Evolutionary conservation across 2,113 vertebrate genomes (phyloP).

Genomic region (Sinocyclocheilus rhinocerous): DNA sequence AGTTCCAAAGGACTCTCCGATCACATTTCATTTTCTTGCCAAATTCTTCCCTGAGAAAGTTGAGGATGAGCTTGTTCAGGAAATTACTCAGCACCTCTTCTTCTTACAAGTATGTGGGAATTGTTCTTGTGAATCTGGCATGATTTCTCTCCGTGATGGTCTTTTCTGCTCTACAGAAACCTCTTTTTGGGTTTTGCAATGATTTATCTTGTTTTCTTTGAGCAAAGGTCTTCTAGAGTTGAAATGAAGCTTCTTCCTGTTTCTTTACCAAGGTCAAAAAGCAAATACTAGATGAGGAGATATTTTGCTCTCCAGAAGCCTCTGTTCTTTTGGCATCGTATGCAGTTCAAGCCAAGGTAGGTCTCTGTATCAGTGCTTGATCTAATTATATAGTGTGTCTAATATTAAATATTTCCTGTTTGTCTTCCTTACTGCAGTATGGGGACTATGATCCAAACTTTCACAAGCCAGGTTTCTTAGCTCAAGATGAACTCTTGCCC

Average conservation of each 20-base stretch:
- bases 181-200: background rate
- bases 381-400: background rate
- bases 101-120: conserved; percentile 85
- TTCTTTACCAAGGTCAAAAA: conserved; percentile 84
- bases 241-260: background rate
- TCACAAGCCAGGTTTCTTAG: conserved; percentile 87
- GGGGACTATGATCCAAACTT: conserved; percentile 90
- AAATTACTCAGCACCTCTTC: conserved; percentile 94
- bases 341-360: conserved; percentile 92
- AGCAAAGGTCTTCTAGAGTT: background rate
- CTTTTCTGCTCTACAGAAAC: background rate
- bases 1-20: conserved; percentile 90
- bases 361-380: conserved; percentile 17
- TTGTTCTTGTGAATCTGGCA: background rate
- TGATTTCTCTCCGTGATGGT: background rate
- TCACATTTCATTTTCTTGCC: conserved; percentile 89
- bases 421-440: conserved; percentile 71
- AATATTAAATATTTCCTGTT: background rate
- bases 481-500: conserved; percentile 87
- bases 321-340: conserved; percentile 90
- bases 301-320: conserved; percentile 91
- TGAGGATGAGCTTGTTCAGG: conserved; percentile 91
- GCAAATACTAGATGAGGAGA: conserved; percentile 93
- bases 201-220: background rate
- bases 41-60: conserved; percentile 96